phyloP scores from a whole-genome alignment of 2,888 invertebrate genomes.

The Andrena camellia region DNA sequence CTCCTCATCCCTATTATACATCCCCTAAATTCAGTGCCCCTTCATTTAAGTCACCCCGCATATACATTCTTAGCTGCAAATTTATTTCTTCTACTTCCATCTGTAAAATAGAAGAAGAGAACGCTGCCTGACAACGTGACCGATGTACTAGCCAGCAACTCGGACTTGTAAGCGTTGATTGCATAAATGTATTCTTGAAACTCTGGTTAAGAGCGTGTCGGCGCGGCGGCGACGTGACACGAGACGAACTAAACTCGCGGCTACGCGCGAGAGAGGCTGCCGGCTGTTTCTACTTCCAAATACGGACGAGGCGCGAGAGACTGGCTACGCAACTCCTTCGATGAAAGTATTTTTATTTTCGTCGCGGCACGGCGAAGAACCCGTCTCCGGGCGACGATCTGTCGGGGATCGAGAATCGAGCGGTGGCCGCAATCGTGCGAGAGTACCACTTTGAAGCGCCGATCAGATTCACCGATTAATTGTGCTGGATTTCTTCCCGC shows the following conservation, averaged over 20 bases:
- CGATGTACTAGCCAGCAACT: not conserved
- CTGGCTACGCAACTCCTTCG: slow-evolving; percentile 73
- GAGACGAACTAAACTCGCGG: slow-evolving; percentile 55
- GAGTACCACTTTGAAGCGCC: slow-evolving; percentile 37
- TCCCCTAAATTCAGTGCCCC: too few species aligned
- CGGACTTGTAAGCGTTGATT: slow-evolving; percentile 14
- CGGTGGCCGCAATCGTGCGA: not conserved
- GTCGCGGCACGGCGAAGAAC: slow-evolving; percentile 50
- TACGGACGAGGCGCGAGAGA: slow-evolving; percentile 70
- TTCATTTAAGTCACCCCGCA: too few species aligned
- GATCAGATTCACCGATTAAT: slow-evolving; percentile 31
- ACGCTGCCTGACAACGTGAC: not conserved
- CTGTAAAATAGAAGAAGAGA: not conserved
- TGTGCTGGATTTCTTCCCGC: not conserved
- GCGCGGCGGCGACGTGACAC: slow-evolving; percentile 39
- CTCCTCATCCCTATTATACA: too few species aligned
- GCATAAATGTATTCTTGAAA: slow-evolving; percentile 47
- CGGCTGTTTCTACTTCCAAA: slow-evolving; percentile 72
- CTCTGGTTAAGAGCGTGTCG: slow-evolving; percentile 18
- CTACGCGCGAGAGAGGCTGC: slow-evolving; percentile 41
- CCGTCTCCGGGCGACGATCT: slow-evolving; percentile 49
- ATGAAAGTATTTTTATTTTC: slow-evolving; percentile 76
- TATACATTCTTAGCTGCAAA: too few species aligned
- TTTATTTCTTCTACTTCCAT: not conserved
- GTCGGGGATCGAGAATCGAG: slow-evolving; percentile 28